Evolutionary conservation across 2,888 invertebrate genomes (phyloP), one percentile per base, ranked within the genome.

Genomic region (Caradrina clavipalpis): DNA sequence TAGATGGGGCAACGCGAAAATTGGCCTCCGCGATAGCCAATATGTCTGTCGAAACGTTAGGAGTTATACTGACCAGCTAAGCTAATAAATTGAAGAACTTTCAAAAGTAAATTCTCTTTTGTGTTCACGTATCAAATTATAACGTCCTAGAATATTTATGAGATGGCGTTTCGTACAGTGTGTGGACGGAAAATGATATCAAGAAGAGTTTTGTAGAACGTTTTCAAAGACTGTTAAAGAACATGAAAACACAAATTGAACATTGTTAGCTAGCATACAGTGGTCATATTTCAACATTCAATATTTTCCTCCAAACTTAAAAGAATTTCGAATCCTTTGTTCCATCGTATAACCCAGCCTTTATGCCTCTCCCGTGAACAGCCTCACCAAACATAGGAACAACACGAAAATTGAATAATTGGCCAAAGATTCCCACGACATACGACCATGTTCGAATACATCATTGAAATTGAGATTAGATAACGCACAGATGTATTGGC

Each of bases 371-470:
- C 84, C 83, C 86, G 86, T 88, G 86, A 82, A 86, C 87, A 88
- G 80, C 86, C 88, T 85, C 82, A 86, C 86, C 84, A 87, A 87
- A 89, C 87, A 88, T 85, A 85, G 50, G 56, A 56, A 57, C 84
- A 81, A 83, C 83, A 88, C 88, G 88, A 88, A 93, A 94, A 93
- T 91, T 92, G 91, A 91, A 93, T 93, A 94, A 94, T 92, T 89
- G 90, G 80, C 82, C 66, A 73, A 78, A 84, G 76, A 79, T 90
- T 91, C 92, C 88, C 90, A 91, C 90, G 90, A 86, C 75, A 76
- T 72, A 78, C 73, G 78, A 65, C 69, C 74, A 56, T 76, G 67
- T 80, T 58, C 67, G 57, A 62, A 73, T 78, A 72, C 53, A 85
- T 75, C 73, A 83, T 59, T 71, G 71, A 73, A 74, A 74, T 69